Evolutionary conservation across 2,888 invertebrate genomes (phyloP), one percentile per base, ranked within the genome.

Genomic region (Euzophera pinguis): DNA sequence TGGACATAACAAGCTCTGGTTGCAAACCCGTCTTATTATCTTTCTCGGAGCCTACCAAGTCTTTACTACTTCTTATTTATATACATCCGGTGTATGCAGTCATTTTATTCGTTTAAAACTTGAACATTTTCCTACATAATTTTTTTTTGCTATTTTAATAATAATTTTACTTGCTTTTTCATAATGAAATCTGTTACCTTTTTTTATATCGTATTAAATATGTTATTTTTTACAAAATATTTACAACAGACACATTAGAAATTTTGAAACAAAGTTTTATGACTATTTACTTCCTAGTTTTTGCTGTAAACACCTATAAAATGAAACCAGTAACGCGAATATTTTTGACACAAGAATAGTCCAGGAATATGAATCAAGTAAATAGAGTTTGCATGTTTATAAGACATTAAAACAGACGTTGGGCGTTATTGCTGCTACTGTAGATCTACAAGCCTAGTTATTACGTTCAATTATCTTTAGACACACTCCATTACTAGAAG

Each of bases 311-410:
- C 39, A 48, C 27, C 9, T 27, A 14, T 50, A 6, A 50, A 50
- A 39, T 39, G 39, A 5, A n/a, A 39, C 29, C 5, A 50, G 27
- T 27, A 27, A 48, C 48, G 48, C 48, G 38, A 3, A 38, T 32
- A 27, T 39, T 17, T 50, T 39, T 1, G 13, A 10, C 7, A 12
- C 13, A 4, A 39, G 14, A 38, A 27, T 38, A 48, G 37, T 8
- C 16, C 12, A 35, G 10, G 37, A 50, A 47, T 48, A 48, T 48
- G 57, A 55, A 57, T 2, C 22, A 51, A 50, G 53, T 35, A 48
- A 55, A 35, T 54, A 50, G 58, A 54, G 65, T 64, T 66, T 57
- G 56, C 56, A 63, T 61, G 50, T 53, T 55, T 63, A 60, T 58
- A 62, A 16, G 59, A 27, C 48, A 13, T 49, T 38, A 55, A 53